These are phyloP conservation scores for Chascanopsetta lugubris DNA, from an alignment of 2,113 vertebrate genomes.

Conservation along the genomic window DNA sequence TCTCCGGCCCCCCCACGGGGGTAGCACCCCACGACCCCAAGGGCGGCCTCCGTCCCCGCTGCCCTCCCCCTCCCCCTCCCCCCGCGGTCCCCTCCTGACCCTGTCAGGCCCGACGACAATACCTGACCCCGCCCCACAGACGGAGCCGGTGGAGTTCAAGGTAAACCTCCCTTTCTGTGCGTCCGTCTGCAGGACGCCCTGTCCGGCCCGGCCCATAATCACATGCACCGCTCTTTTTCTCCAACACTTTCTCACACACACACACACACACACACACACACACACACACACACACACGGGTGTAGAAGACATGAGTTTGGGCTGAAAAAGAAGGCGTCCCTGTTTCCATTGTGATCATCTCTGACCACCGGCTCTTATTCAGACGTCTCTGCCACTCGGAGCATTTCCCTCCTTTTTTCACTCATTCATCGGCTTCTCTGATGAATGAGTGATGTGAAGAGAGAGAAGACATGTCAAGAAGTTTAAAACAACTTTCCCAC, in stretches of 20 bases:
- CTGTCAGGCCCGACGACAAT: constrained; percentile 71
- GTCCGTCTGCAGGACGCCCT: constrained; percentile 61
- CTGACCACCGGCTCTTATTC: constrained; percentile 43
- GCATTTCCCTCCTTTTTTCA: constrained; percentile 54
- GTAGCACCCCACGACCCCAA: constrained; percentile 68
- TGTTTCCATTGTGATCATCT: constrained; percentile 42
- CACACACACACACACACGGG: constrained; percentile 9
- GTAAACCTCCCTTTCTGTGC: constrained; percentile 72
- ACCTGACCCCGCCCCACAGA: constrained; percentile 74
- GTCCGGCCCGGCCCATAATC: constrained; percentile 57
- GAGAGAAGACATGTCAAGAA: constrained; percentile 22
- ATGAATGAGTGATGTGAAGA: constrained; percentile 18
- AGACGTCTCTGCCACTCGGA: constrained; percentile 44
- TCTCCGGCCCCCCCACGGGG: constrained; percentile 50
- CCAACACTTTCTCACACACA: constrained; percentile 48
- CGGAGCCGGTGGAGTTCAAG: constrained; percentile 79
- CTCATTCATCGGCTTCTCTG: constrained; percentile 29
- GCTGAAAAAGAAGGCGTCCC: constrained; percentile 46
- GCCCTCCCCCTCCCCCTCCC: constrained; percentile 43
- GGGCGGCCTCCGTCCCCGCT: constrained; percentile 59
- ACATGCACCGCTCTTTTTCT: constrained; percentile 69
- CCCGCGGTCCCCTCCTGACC: constrained; percentile 63
- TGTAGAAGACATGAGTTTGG: constrained; percentile 32
- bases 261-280: constrained; percentile 17
- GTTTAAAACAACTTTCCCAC: constrained; percentile 54